Conservation (phyloP, 2,888 invertebrate genomes). For the Pristionchus fissidentatus region DNA sequence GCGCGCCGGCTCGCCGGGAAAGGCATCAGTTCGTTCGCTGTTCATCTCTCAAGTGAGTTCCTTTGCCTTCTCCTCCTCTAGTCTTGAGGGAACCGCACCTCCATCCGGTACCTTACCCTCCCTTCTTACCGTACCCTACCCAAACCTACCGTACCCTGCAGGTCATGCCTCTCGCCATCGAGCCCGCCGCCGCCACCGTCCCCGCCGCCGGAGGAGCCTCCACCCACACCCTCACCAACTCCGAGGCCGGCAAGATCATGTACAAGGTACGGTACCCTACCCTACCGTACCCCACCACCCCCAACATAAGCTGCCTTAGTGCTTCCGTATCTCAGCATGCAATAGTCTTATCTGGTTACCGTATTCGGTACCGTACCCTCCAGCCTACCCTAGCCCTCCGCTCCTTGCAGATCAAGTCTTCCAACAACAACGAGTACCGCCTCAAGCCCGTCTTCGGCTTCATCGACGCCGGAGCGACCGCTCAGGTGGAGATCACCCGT, state of each 20-base stretch:
- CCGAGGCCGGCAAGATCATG: slow-evolving; percentile 38
- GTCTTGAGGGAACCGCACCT: background rate
- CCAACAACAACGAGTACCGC: slow-evolving; percentile 48
- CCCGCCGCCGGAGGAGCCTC: slow-evolving; percentile 48
- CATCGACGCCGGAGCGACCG: slow-evolving; percentile 41
- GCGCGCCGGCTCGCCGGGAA: background rate
- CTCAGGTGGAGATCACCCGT: slow-evolving; percentile 37
- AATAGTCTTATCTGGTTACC: background rate
- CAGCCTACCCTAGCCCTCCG: background rate
- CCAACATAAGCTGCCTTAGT: background rate
- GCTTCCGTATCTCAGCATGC: background rate
- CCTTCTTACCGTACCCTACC: background rate
- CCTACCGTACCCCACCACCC: background rate
- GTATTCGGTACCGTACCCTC: background rate
- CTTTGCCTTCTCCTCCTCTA: background rate
- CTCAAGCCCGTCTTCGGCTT: slow-evolving; percentile 46
- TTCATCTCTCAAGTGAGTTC: background rate
- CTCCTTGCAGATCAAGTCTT: slow-evolving; percentile 39
- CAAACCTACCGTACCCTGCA: background rate
- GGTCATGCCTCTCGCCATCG: slow-evolving; percentile 36
- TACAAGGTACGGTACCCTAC: slow-evolving; percentile 17
- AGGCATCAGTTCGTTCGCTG: slow-evolving; percentile 14
- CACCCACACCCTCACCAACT: slow-evolving; percentile 38
- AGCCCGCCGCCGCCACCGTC: slow-evolving; percentile 40
- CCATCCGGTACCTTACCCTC: background rate